Base-by-base conservation (phyloP, 2,113 vertebrate species). In the Sinosuthora webbiana region DNA sequence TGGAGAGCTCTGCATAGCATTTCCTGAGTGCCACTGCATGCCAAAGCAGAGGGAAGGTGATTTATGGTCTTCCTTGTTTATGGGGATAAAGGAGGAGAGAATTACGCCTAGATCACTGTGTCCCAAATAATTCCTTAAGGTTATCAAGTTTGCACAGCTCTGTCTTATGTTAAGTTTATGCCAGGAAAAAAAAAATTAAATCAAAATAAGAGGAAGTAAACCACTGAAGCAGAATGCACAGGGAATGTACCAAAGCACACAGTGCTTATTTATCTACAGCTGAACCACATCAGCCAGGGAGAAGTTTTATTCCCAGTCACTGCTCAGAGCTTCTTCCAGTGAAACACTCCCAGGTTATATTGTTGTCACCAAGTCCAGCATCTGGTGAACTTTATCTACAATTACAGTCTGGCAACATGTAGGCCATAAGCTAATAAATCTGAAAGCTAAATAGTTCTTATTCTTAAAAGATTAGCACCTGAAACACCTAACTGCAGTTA, bases 51-150 rank as follows among this genome's bases (percentile, higher is more conserved):
- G 53, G 62, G 53, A 82, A 93, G 57, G 83, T 94, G 92, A 89
- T 95, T 93, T 96, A 94, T 90, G 90, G 70, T 47, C 65, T 79
- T 79, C 0, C 1, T 25, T 71, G 42, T 84, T 93, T 76, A 37
- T 42, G 33, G 33, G 64, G 60, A 87, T 87, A 92, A 91, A 90
- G 53, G 35, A 94, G 47, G 41, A 87, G n/a, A 87, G 69, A 89
- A 78, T 94, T 78, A 84, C 68, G 57, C 70, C 13, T 27, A 20
- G 85, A 65, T 91, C 82, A 65, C 57, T 0, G 6, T 80, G 85
- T 87, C 88, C 80, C 85, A 85, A 49, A 73, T 93, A 93, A 91
- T 93, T 95, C 75, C 82, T 90, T 90, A n/a, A 88, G 57, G 85
- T 93, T 95, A 87, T 65, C 64, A 90, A 91, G 57, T 88, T 81